Conservation (phyloP, 2,888 invertebrate species). For the Callyntrura guangdongensis region DNA sequence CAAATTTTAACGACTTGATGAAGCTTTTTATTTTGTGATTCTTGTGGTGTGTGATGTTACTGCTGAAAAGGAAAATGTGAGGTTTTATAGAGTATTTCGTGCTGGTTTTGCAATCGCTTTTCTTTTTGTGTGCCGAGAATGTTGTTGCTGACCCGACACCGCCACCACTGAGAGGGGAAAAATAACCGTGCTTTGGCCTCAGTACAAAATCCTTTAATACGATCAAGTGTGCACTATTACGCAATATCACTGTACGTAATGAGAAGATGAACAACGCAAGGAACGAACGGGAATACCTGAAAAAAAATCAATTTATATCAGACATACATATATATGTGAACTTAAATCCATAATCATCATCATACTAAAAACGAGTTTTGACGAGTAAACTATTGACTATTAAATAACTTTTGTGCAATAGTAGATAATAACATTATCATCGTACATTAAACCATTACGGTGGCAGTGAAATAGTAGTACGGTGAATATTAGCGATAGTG, state of each 20-base stretch:
- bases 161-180: background rate
- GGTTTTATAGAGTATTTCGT: conserved; percentile 31
- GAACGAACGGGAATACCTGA: conserved; percentile 69
- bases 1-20: background rate
- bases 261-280: background rate
- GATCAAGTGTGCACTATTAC: conserved; percentile 41
- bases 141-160: background rate
- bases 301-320: conserved; percentile 64
- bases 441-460: background rate
- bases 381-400: background rate
- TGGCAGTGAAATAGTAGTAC: too few relatives aligned
- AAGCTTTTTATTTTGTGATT: background rate
- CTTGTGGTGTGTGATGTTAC: background rate
- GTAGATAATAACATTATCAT: background rate
- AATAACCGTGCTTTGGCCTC: conserved; percentile 66
- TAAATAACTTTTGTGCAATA: background rate
- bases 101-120: conserved; percentile 19
- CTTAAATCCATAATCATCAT: conserved; percentile 7
- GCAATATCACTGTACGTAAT: background rate
- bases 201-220: conserved; percentile 15
- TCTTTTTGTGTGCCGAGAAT: background rate
- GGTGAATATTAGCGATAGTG: too few relatives aligned
- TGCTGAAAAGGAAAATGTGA: conserved; percentile 4
- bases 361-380: conserved; percentile 64
- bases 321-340: background rate